Base-by-base conservation (phyloP, 2,888 invertebrate species). In the Masnerella sp. region DNA sequence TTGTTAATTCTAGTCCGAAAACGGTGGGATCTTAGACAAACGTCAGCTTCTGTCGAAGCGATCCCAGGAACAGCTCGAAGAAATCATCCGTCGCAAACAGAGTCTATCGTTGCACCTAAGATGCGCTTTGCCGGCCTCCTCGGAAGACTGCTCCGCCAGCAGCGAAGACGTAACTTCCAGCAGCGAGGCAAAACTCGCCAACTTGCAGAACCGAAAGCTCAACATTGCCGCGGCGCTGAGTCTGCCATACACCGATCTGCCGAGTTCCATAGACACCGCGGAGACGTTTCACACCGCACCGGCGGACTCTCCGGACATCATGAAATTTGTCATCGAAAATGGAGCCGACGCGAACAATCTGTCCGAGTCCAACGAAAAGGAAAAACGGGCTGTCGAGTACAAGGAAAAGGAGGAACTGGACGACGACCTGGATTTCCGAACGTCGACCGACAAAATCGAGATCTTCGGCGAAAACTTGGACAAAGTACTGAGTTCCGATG, bases 281-380 rank as follows among this genome's bases (percentile, higher is more conserved):
- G 93, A 93, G 80, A 92, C 93, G 0, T 95, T 93, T 88, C 94
- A 94, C 88, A 94, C 94, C 14, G 94, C 94, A 0, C 89, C 92
- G 4, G 90, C 91, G 0, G 89, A 90, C 74, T 90, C 79, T 67
- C 89, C 84, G 61, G 87, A 82, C 77, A 76, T 75, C 4, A 36
- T 69, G n/a, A 54, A 42, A 15, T 77, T 77, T 28, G 74, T 70
- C 0, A 18, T 32, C 0, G 14, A 69, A 38, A 56, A 77, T 25
- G 40, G 56, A 7, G 25, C 18, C 0, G n/a, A n/a, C n/a, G n/a
- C n/a, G n/a, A n/a, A n/a, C n/a, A n/a, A n/a, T n/a, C n/a, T n/a
- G n/a, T 4, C 15, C 3, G 49, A 56, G 15, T 22, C 61, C 0
- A 71, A 65, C 17, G 72, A 71, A 5, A 54, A 56, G 32, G 68